phyloP scores from a whole-genome alignment of 2,113 vertebrate genomes.

The Xenus cinereus region DNA sequence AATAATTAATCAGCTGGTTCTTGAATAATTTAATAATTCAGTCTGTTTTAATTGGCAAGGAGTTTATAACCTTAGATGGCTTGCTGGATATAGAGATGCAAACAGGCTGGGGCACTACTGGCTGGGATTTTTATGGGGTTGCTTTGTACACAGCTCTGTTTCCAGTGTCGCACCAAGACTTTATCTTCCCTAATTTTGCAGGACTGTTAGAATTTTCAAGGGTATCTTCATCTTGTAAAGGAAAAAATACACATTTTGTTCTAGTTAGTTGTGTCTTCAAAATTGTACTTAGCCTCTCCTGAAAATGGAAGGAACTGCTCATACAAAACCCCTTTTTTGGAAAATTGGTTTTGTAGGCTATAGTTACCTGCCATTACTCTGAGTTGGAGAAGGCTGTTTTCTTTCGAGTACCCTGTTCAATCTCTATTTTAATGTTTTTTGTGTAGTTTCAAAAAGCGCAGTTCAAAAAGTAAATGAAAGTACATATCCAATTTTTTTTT shows the following conservation, averaged over 20 bases:
- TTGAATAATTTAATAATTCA: conserved; percentile 28
- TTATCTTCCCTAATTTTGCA: background rate
- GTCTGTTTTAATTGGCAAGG: background rate
- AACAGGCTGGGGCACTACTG: background rate
- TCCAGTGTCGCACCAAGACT: background rate
- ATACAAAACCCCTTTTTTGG: background rate
- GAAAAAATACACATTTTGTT: background rate
- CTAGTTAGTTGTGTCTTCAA: background rate
- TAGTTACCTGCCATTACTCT: background rate
- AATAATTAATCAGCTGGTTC: conserved; percentile 2
- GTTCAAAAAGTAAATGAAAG: background rate
- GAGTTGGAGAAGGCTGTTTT: background rate
- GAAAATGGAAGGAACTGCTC: background rate
- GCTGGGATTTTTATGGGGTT: background rate
- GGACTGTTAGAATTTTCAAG: background rate
- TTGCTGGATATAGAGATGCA: background rate
- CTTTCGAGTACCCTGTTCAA: background rate
- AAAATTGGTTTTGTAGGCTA: background rate
- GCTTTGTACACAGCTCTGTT: background rate
- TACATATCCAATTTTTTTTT: background rate
- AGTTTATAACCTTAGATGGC: background rate
- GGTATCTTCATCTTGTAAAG: background rate
- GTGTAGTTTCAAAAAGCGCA: background rate
- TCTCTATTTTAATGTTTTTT: background rate
- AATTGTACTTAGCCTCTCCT: background rate